Base-by-base conservation (phyloP, 1,140 invertebrate species). In the Drosophila rhopaloa region DNA sequence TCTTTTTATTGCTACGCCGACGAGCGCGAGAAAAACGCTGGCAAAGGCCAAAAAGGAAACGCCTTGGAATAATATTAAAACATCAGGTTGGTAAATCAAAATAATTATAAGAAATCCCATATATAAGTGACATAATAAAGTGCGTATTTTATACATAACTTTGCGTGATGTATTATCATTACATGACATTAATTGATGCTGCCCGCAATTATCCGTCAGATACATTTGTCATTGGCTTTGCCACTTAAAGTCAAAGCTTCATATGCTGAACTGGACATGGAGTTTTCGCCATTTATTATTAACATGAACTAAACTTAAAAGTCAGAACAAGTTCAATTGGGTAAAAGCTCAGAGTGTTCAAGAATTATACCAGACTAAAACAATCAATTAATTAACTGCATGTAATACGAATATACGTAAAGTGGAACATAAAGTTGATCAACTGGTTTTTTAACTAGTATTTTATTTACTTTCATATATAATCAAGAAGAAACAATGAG, bases 151-250 rank as follows among this genome's bases (percentile, higher is more conserved):
- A 40, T 38, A 41, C 13, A 27, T 19, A 19, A 35, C 8, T 13
- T 58, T 40, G 29, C 65, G 54, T 71, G 67, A 11, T 14, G 14
- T 19, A 2, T 19, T 32, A 35, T 7, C 50, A 57, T 57, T 40
- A 77, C 41, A 41, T 16, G n/a, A 24, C 24, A 66, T 27, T 35
- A 47, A 51, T 38, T 58, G 55, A 71, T 62, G 62, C 38, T 48
- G 37, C 47, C 9, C 57, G 48, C 74, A 77, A 63, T 81, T 63
- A 60, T 61, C 57, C 46, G 47, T 43, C 47, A 44, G 65, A 62
- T 76, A 83, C 56, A 57, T 56, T 65, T 75, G 70, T 62, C 75
- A 78, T 82, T 82, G 67, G 51, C 59, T 73, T 53, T 47, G 47
- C 46, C 67, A 35, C 51, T 46, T 73, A 72, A 73, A 73, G 70